A percentile compares a stretch with the other conserved stretches of the same genome.
Evolutionary conservation across 2,113 vertebrate species (phyloP).

Genomic region (Nettapus auritus): DNA sequence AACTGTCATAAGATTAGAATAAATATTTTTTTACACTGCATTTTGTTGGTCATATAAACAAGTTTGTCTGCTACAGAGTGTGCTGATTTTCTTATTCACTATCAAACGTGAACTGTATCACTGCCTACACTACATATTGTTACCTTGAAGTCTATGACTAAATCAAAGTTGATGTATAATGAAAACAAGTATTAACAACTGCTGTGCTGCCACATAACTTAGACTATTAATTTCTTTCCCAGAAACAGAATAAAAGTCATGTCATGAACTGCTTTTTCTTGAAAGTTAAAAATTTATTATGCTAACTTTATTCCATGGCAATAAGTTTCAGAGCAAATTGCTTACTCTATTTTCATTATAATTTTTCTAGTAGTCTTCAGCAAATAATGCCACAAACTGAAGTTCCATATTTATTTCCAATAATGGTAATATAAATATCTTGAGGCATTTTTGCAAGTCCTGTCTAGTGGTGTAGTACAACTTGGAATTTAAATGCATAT

Average conservation of each 20-base stretch:
- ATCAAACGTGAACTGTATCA: neutral
- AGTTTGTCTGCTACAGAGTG: neutral
- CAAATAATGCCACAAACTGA: neutral
- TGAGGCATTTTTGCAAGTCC: neutral
- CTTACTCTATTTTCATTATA: neutral
- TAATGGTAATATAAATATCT: neutral
- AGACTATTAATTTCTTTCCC: neutral
- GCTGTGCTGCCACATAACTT: neutral
- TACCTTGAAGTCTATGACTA: neutral
- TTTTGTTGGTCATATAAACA: neutral
- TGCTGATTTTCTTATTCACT: neutral
- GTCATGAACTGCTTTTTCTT: conserved; percentile 11
- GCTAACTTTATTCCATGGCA: neutral
- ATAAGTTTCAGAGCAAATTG: conserved; percentile 7
- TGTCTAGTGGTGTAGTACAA: neutral
- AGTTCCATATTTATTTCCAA: neutral
- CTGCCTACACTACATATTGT: neutral
- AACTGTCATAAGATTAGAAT: neutral
- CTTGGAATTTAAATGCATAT: neutral
- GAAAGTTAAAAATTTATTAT: conserved; percentile 22
- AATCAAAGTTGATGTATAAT: conserved; percentile 21
- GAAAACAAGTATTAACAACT: conserved; percentile 32
- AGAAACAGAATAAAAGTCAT: conserved; percentile 23
- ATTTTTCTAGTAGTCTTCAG: neutral
- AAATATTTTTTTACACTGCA: neutral